These are phyloP conservation scores for Pogonocichla stellata DNA, from an alignment of 2,113 vertebrate genomes.

Conservation along the genomic window DNA sequence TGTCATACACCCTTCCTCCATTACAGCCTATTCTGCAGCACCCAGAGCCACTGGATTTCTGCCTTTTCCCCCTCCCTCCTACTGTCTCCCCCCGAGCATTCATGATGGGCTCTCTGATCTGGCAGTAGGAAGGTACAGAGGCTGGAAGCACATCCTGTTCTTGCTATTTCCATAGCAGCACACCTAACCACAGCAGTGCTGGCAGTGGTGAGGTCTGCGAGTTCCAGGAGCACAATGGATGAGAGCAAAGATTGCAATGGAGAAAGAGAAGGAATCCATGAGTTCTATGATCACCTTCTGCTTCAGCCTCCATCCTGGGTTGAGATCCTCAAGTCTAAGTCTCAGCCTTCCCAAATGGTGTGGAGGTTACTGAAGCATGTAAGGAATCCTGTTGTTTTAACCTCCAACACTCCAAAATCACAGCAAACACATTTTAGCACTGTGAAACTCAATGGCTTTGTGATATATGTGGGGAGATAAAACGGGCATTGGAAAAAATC, in stretches of 20 bases:
- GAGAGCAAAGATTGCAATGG: not conserved
- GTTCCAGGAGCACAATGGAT: not conserved
- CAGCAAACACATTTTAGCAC: not conserved
- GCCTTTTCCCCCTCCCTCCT: not conserved
- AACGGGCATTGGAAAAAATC: not conserved
- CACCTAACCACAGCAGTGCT: not conserved
- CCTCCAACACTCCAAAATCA: not conserved
- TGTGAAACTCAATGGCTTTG: not conserved
- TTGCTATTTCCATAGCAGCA: not conserved
- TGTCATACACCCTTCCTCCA: rapidly evolving
- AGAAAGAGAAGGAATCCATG: not conserved
- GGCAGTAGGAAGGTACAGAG: not conserved
- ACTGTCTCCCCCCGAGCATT: not conserved
- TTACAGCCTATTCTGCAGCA: not conserved
- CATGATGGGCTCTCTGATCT: not conserved
- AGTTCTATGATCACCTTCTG: not conserved
- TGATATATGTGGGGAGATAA: not conserved
- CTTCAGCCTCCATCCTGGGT: not conserved
- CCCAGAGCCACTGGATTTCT: not conserved
- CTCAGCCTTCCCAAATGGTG: not conserved
- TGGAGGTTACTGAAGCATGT: not conserved
- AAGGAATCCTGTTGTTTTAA: not conserved
- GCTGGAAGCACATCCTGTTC: not conserved
- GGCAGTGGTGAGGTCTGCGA: not conserved
- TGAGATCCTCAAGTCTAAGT: not conserved